Conservation (phyloP, 2,888 invertebrate species). For the Notodonta dromedarius region DNA sequence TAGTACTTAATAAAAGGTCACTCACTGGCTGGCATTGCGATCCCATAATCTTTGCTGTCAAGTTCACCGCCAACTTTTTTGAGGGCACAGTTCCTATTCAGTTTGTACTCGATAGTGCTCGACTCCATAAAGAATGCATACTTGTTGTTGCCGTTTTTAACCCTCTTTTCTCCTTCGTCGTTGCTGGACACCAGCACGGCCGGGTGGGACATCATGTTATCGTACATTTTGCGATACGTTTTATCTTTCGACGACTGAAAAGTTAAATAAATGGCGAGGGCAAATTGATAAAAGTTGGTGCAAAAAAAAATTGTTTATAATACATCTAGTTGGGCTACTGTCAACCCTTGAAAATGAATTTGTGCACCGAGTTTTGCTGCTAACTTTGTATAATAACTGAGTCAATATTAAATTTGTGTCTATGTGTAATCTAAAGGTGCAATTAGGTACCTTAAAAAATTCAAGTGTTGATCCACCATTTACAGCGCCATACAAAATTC, state of each 20-base stretch:
- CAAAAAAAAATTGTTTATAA: no score
- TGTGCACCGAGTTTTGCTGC: no score
- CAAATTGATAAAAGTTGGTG: no score
- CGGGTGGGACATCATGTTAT: conserved; percentile 92
- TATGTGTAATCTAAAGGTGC: not conserved
- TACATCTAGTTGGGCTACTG: no score
- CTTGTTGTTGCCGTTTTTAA: conserved; percentile 76
- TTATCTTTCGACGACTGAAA: conserved; percentile 89
- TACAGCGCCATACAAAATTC: conserved; percentile 96
- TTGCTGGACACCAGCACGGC: conserved; percentile 91
- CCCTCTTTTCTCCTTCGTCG: conserved; percentile 93
- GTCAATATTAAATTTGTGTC: no score
- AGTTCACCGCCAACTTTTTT: conserved; percentile 91
- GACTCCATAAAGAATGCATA: conserved; percentile 99
- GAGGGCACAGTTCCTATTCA: conserved; percentile 92
- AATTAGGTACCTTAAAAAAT: conserved; percentile 90
- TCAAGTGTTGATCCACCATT: conserved; percentile 93
- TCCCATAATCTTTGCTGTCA: conserved; percentile 93
- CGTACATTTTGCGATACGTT: conserved; percentile 94
- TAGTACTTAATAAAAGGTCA: not conserved
- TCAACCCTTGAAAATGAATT: no score
- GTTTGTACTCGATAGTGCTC: conserved; percentile 95
- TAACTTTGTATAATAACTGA: no score
- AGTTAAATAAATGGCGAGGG: conserved; percentile 16
- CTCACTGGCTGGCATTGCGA: conserved; percentile 92